phyloP scores from a whole-genome alignment of 2,113 vertebrate species.

The Thinocorus orbignyianus region DNA sequence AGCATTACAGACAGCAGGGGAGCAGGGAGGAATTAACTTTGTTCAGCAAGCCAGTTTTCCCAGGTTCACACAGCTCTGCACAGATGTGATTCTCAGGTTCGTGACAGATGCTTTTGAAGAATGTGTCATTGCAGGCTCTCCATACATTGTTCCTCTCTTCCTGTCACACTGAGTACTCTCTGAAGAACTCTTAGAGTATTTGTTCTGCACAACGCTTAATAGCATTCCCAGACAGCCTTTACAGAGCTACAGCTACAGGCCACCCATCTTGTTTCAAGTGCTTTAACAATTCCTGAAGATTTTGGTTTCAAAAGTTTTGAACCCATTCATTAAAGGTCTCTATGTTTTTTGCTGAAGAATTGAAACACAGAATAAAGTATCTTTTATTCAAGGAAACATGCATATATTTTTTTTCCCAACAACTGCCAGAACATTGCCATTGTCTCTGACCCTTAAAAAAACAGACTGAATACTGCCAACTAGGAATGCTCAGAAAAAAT shows the following conservation, averaged over 20 bases:
- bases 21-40: not conserved
- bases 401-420: not conserved
- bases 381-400: not conserved
- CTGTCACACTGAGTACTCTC: constrained; percentile 44
- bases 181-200: constrained; percentile 54
- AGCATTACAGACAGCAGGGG: not conserved
- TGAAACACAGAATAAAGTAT: not conserved
- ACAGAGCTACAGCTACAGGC: constrained; percentile 6
- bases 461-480: not conserved
- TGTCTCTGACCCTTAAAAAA: not conserved
- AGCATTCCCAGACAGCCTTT: constrained; percentile 37
- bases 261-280: constrained; percentile 29
- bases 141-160: constrained; percentile 2
- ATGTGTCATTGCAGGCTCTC: not conserved
- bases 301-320: constrained; percentile 36
- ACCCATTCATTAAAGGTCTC: not conserved
- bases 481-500: not conserved
- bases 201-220: constrained; percentile 10
- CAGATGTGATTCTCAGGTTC: constrained; percentile 1
- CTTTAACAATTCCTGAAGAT: constrained; percentile 31
- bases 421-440: not conserved
- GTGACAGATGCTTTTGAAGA: constrained; percentile 27
- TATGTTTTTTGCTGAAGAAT: not conserved
- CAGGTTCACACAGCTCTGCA: not conserved
- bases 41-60: not conserved